These are phyloP conservation scores for Piezodorus guildinii DNA, from an alignment of 1,140 invertebrate species.

Conservation along the genomic window DNA sequence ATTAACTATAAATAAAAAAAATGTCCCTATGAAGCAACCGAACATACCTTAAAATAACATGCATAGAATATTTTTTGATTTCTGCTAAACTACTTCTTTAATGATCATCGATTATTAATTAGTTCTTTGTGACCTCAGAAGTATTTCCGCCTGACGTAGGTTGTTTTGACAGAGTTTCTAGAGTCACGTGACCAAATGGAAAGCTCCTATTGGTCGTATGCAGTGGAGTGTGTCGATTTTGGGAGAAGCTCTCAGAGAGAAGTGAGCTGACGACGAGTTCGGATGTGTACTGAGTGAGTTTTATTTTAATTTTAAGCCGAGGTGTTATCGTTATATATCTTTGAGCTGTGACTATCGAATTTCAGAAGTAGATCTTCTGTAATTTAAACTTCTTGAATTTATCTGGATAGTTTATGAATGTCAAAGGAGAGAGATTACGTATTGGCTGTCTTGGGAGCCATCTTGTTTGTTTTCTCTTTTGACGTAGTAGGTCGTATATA, in stretches of 20 bases:
- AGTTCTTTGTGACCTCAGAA: neutral
- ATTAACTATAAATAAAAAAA: neutral
- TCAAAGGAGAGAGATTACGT: neutral
- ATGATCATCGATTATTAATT: neutral
- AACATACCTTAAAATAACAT: neutral
- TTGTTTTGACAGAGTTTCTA: constrained; percentile 8
- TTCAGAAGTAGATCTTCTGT: no score
- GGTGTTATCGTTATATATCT: neutral
- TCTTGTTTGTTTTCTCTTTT: constrained; percentile 18
- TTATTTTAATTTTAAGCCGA: neutral
- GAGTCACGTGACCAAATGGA: constrained; percentile 9
- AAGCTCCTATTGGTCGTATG: neutral
- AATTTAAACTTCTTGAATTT: no score
- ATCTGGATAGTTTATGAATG: neutral
- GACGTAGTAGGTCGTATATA: constrained; percentile 10
- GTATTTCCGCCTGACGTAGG: constrained; percentile 5
- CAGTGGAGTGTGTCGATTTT: neutral
- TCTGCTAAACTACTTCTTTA: neutral
- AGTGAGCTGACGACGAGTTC: neutral
- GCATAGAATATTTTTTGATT: neutral
- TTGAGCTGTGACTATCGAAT: neutral
- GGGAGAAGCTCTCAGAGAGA: neutral
- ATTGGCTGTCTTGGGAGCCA: neutral
- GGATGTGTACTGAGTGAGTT: neutral
- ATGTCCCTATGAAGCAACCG: neutral